A percentile compares a stretch with the other conserved stretches of the same genome.
These are phyloP conservation scores for Manis javanica DNA, from an alignment of 2,797 vertebrate genomes.

Conservation along the genomic window DNA sequence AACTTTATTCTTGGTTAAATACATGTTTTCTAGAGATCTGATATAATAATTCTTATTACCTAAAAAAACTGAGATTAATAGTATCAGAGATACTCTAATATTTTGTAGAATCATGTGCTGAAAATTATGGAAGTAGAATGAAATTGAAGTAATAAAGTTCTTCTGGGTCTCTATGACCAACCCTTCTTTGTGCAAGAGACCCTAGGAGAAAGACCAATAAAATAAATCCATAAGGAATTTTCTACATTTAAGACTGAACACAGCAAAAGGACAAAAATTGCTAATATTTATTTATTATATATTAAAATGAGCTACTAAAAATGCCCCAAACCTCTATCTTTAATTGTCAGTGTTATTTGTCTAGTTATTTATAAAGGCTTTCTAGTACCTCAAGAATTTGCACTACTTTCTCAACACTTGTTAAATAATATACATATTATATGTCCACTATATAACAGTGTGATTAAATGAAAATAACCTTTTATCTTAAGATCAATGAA, in stretches of 20 bases:
- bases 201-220: neutral
- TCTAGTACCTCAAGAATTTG: neutral
- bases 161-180: neutral
- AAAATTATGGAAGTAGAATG: neutral
- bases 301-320: neutral
- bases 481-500: neutral
- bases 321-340: neutral
- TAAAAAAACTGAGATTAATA: neutral
- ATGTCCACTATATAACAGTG: neutral
- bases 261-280: neutral
- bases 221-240: neutral
- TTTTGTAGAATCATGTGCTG: neutral
- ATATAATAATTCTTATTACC: neutral
- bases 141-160: neutral
- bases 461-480: neutral
- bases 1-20: neutral
- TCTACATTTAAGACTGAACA: neutral
- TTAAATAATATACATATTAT: neutral
- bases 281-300: neutral
- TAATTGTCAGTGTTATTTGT: neutral
- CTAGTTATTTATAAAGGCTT: neutral
- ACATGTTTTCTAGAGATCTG: neutral
- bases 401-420: neutral
- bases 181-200: neutral
- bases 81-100: neutral